Evolutionary conservation across 2,797 vertebrate species (phyloP), one percentile per base, ranked within the genome.

Genomic region (Picus viridis): DNA sequence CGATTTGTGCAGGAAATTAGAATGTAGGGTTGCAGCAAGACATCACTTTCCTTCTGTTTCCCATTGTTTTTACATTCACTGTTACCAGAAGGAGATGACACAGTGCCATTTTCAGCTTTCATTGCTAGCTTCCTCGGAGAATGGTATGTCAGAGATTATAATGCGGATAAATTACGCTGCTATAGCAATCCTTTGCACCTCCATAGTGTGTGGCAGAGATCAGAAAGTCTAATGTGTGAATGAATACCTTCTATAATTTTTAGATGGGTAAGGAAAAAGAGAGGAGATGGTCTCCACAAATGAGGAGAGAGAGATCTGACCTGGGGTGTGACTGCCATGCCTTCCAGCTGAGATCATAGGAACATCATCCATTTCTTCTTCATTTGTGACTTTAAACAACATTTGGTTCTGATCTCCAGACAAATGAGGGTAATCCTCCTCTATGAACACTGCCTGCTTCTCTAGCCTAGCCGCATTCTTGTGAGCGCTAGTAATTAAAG

Each of bases 261-360:
- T 20, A 92, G 36, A 79, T 16, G 89, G 86, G 12, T 79, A 87
- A 78, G 6, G 6, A 9, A 67, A 73, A 77, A 68, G 41, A 49
- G 30, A 59, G 43, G 62, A 78, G 32, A n/a, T 53, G 51, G 57
- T 91, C 39, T 87, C 78, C 77, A 69, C 59, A 80, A 68, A 80
- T 29, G 67, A 36, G 85, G 54, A 75, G 49, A 65, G 59, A 77
- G 54, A 88, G 47, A 53, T 62, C 54, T 7, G 23, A 83, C 78
- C 82, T 6, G n/a, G 92, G 90, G 80, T 88, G 93, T 95, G 90
- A 92, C 77, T 1, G 15, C 58, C 34, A 0, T 82, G 87, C 84
- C 82, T 95, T 84, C 91, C 83, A 23, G 17, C 61, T 93, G 94
- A 95, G 93, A 92, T 95, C 95, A 96, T 61, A 86, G 53, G 51